A percentile compares a stretch with the other conserved stretches of the same genome.
Evolutionary conservation across 2,797 vertebrate species (phyloP).

Genomic region (Adelosebastes latens): DNA sequence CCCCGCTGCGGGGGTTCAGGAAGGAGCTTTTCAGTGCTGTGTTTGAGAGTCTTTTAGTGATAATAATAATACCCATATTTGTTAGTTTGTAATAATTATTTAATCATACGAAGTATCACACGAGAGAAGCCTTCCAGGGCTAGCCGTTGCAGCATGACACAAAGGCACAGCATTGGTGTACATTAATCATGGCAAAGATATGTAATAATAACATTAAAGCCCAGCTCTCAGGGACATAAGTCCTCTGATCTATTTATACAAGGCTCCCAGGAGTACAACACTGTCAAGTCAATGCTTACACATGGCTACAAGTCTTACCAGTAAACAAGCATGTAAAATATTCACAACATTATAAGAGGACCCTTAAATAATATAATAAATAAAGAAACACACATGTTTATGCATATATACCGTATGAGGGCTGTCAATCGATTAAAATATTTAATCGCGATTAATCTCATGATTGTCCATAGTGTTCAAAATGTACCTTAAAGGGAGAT

Average conservation of each 20-base stretch:
- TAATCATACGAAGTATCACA: background rate
- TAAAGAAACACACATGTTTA: background rate
- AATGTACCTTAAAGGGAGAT: no score
- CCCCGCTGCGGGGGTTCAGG: slow-evolving; percentile 6
- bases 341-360: background rate
- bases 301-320: background rate
- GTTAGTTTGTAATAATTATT: background rate
- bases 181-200: background rate
- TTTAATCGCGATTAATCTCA: no score
- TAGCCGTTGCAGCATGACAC: background rate
- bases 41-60: background rate
- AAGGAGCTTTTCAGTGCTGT: background rate
- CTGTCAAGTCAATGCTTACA: background rate
- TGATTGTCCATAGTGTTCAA: no score
- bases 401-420: background rate
- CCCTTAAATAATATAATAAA: background rate
- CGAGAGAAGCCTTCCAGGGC: background rate
- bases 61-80: background rate
- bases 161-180: background rate
- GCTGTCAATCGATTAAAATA: no score
- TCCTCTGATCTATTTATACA: slow-evolving; percentile 15
- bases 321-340: background rate
- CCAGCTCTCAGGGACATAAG: background rate
- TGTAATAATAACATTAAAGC: background rate
- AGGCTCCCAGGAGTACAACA: background rate